A percentile compares a stretch with the other conserved stretches of the same genome.
phyloP scores from a whole-genome alignment of 2,113 vertebrate species.

The Nothoprocta perdicaria region DNA sequence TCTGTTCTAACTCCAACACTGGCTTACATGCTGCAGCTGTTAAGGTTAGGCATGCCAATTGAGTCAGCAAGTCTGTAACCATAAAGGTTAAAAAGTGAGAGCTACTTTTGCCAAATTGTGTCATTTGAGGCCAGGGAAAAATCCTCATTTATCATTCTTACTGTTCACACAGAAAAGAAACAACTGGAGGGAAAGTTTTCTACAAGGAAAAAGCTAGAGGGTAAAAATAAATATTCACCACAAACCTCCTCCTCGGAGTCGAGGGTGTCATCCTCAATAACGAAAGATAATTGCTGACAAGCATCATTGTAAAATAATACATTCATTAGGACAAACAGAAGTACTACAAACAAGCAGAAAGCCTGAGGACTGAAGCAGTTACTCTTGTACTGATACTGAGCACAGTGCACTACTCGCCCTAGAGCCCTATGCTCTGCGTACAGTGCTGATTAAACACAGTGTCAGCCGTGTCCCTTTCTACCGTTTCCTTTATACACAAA shows the following conservation, averaged over 20 bases:
- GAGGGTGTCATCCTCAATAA: constrained; percentile 63
- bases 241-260: constrained; percentile 72
- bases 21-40: rapidly evolving
- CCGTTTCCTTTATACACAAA: rapidly evolving
- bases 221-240: constrained; percentile 14
- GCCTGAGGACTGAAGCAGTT: background rate
- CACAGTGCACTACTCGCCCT: rapidly evolving
- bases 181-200: background rate
- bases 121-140: background rate
- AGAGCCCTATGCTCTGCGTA: background rate
- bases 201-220: background rate
- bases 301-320: constrained; percentile 52
- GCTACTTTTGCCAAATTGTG: background rate
- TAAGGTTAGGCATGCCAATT: background rate
- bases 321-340: constrained; percentile 25
- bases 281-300: constrained; percentile 64
- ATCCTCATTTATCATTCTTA: constrained; percentile 24
- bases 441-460: background rate
- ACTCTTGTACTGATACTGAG: background rate
- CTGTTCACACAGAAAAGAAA: constrained; percentile 65
- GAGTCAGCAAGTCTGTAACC: background rate
- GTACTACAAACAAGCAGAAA: background rate
- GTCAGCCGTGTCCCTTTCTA: background rate
- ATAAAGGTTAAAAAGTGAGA: background rate
- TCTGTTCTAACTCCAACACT: background rate